Base-by-base conservation (phyloP, 2,797 vertebrate genomes). In the Neosilurus hyrtlii region DNA sequence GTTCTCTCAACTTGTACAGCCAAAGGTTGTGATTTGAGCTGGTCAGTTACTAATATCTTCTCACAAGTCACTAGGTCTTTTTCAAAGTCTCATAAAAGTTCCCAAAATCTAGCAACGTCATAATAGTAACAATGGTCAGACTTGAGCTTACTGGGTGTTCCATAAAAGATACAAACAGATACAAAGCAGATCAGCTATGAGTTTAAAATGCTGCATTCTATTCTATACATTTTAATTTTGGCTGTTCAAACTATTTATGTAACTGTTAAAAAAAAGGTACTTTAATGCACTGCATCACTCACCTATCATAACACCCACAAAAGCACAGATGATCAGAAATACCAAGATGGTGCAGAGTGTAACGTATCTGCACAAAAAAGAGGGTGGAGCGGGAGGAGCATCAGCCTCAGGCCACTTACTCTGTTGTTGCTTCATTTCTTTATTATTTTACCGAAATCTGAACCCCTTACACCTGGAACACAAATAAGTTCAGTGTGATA, bases 381-480 rank as follows among this genome's bases (percentile, higher is more conserved):
- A 85, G 78, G 89, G 83, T 22, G 87, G 84, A 81, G 87, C 37
- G 24, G 89, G 35, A n/a, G 88, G 81, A 2, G 78, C 51, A 75
- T 86, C 89, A 56, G 89, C 52, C 57, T 91, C 76, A 1, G 91
- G 88, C 89, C 90, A 91, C 0, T 77, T 61, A 35, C 90, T 91
- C 86, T 86, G 90, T 86, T 93, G 92, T 85, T 91, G 93, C 88
- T 91, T 93, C 84, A 83, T 83, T 82, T 94, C 93, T 93, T 94
- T 94, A 86, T 87, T 91, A 85, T 84, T 88, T 86, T 90, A 84
- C 20, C 66, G 65, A 82, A 73, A 85, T 85, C 84, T 87, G 86
- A 84, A 83, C 74, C 81, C 91, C 86, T 91, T 86, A 88, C 78
- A 56, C 88, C 80, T 67, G 81, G 37, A 86, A 86, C 62, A 84